Evolutionary conservation across 2,113 vertebrate genomes (phyloP).

Genomic region (Porphyrio hochstetteri): DNA sequence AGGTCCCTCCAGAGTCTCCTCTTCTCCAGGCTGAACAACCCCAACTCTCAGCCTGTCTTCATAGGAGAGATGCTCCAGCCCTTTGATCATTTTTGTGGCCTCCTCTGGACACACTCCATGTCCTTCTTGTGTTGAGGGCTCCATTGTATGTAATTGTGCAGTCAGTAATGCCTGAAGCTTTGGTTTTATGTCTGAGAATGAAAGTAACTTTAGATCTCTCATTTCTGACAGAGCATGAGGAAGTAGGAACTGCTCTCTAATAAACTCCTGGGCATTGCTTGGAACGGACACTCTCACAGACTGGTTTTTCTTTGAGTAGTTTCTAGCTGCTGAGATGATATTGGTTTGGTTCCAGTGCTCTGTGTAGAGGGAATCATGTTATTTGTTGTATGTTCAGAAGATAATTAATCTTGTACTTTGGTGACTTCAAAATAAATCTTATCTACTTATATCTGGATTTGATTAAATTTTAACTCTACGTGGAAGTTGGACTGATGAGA

Average conservation of each 20-base stretch:
- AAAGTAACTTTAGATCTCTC: not conserved
- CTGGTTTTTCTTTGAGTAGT: not conserved
- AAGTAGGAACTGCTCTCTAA: not conserved
- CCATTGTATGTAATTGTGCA: not conserved
- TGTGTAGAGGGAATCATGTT: not conserved
- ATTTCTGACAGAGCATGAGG: not conserved
- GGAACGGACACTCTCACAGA: not conserved
- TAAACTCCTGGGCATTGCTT: not conserved
- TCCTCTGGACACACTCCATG: no score
- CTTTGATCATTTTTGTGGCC: no score
- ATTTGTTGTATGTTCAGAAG: not conserved
- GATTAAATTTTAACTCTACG: not conserved
- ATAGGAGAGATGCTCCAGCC: no score
- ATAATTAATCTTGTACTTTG: not conserved
- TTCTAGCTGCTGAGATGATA: not conserved
- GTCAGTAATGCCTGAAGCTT: not conserved
- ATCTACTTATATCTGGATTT: not conserved
- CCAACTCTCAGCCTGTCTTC: no score
- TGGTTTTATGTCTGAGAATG: not conserved
- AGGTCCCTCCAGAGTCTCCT: no score
- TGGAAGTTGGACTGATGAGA: not conserved
- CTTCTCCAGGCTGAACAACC: no score
- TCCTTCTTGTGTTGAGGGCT: no score
- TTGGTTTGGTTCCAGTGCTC: not conserved
- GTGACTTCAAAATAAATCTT: conserved; percentile 4